Conservation (phyloP, 2,797 vertebrate species). For the Pelochelys cantorii region DNA sequence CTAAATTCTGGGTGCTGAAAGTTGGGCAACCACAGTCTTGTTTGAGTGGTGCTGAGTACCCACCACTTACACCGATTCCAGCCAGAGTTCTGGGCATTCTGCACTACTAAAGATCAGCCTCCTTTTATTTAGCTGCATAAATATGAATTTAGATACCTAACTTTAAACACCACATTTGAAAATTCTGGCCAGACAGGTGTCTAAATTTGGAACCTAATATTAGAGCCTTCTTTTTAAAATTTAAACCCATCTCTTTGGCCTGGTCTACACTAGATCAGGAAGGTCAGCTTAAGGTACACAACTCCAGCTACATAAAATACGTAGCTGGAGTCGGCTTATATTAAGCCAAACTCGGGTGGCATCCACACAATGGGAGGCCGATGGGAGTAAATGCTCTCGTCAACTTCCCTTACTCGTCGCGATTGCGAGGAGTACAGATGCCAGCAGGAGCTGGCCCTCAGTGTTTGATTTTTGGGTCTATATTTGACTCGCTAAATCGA, state of each 20-base stretch:
- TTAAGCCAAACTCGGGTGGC: too few species aligned
- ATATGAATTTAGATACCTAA: neutral
- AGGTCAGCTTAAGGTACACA: too few species aligned
- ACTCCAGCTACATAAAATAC: too few species aligned
- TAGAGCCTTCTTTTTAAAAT: neutral
- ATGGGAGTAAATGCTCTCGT: too few species aligned
- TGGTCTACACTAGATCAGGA: too few species aligned
- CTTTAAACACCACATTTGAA: slow-evolving; percentile 18
- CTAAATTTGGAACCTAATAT: neutral
- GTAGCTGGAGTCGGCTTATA: too few species aligned
- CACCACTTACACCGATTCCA: slow-evolving; percentile 1
- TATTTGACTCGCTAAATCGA: too few species aligned
- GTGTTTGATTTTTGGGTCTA: too few species aligned
- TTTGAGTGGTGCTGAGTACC: slow-evolving; percentile 41
- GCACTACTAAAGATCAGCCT: neutral
- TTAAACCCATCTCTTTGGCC: neutral
- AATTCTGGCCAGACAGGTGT: neutral
- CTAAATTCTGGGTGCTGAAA: neutral
- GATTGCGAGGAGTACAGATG: too few species aligned
- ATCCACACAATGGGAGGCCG: too few species aligned
- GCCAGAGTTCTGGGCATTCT: slow-evolving; percentile 12
- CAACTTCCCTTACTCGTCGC: too few species aligned
- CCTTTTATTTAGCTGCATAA: slow-evolving; percentile 29
- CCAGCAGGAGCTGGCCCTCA: too few species aligned
- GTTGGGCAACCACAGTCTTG: neutral